These are phyloP conservation scores for Cerceris rybyensis DNA, from an alignment of 2,888 invertebrate genomes.

Conservation along the genomic window DNA sequence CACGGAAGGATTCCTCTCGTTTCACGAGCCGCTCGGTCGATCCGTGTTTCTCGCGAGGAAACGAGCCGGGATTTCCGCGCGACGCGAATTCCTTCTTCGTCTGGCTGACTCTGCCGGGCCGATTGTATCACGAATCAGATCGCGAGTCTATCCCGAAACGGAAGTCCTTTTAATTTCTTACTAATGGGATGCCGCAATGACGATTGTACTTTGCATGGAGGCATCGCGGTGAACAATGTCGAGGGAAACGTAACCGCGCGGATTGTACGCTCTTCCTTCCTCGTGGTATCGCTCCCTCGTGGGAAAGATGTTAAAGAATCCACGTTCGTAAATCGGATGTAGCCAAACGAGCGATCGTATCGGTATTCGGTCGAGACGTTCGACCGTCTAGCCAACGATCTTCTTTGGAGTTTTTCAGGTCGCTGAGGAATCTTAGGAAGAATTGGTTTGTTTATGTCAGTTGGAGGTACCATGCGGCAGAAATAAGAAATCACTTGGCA, in stretches of 20 bases:
- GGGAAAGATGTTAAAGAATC: constrained; percentile 56
- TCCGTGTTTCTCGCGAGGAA: neutral
- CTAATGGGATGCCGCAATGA: constrained; percentile 46
- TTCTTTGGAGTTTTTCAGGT: constrained; percentile 15
- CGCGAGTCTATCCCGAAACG: constrained; percentile 10
- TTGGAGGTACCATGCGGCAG: no score
- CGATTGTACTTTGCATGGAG: constrained; percentile 39
- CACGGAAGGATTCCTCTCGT: no score
- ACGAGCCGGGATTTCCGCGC: no score
- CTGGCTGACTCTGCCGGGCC: neutral
- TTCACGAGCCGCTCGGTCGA: no score
- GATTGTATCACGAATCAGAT: neutral
- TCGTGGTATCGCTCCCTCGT: constrained; percentile 33
- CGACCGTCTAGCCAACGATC: constrained; percentile 36
- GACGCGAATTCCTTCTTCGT: no score
- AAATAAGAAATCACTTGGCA: no score
- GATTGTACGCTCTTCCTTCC: constrained; percentile 40
- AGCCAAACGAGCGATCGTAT: constrained; percentile 59
- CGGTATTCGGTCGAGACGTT: constrained; percentile 45
- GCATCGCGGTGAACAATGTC: constrained; percentile 46
- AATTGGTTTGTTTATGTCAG: neutral
- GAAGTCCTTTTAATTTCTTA: constrained; percentile 46
- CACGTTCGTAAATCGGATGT: constrained; percentile 54
- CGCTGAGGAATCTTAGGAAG: constrained; percentile 1
- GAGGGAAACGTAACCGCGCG: constrained; percentile 35